Evolutionary conservation across 1,140 invertebrate genomes (phyloP).

Genomic region (Drosophila subpulchrella): DNA sequence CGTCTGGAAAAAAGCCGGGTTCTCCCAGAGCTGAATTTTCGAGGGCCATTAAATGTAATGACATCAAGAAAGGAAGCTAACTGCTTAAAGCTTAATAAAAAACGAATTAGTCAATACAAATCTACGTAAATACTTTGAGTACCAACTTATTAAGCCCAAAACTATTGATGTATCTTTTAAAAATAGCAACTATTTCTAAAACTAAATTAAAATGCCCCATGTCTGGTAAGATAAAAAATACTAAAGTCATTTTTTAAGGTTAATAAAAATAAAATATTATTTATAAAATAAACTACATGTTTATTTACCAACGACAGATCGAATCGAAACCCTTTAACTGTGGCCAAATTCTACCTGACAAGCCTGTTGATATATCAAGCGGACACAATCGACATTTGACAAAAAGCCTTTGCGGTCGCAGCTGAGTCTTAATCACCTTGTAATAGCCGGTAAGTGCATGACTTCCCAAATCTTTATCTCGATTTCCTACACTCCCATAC

Average conservation of each 20-base stretch:
- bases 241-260: neutral
- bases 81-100: neutral
- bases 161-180: neutral
- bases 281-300: neutral
- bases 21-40: conserved; percentile 21
- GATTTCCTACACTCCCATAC: conserved; percentile 7
- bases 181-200: neutral
- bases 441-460: conserved; percentile 68
- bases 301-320: neutral
- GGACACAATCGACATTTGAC: conserved; percentile 31
- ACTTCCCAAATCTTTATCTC: conserved; percentile 58
- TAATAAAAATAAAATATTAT: neutral
- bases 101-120: neutral
- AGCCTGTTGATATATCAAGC: conserved; percentile 6
- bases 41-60: conserved; percentile 73
- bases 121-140: neutral
- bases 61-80: conserved; percentile 47
- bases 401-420: conserved; percentile 42
- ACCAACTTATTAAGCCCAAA: neutral
- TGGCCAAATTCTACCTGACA: conserved; percentile 22
- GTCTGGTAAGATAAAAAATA: neutral
- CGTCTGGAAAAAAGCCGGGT: conserved; percentile 41
- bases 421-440: conserved; percentile 42
- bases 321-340: neutral
- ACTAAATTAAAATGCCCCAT: neutral